These are phyloP conservation scores for Ostrea denselamellosa DNA, from an alignment of 1,140 invertebrate genomes.

Conservation along the genomic window DNA sequence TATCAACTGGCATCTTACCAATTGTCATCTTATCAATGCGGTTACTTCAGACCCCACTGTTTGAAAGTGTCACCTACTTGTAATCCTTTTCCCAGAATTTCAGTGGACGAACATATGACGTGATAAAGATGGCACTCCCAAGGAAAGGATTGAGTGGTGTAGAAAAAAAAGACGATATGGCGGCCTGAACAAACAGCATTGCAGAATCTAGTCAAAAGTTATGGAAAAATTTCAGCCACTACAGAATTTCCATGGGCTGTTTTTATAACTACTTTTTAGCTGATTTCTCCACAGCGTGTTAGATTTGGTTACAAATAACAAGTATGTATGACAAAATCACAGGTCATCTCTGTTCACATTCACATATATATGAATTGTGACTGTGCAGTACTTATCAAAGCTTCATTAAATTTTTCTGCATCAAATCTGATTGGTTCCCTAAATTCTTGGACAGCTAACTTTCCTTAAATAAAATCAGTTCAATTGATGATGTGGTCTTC, in stretches of 20 bases:
- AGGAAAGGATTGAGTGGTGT: constrained; percentile 83
- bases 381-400: too few species aligned
- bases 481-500: too few species aligned
- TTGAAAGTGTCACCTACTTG: constrained; percentile 82
- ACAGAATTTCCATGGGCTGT: background rate
- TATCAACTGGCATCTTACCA: background rate
- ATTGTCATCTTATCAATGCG: background rate
- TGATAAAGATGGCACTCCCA: constrained; percentile 96
- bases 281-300: too few species aligned
- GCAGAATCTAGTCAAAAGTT: constrained; percentile 86
- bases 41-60: background rate
- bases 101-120: constrained; percentile 97
- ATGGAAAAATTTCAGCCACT: background rate
- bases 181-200: constrained; percentile 97
- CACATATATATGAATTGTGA: too few species aligned
- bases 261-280: too few species aligned
- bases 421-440: too few species aligned
- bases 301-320: too few species aligned
- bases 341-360: too few species aligned
- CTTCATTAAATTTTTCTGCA: too few species aligned
- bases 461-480: too few species aligned
- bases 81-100: constrained; percentile 99
- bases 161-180: constrained; percentile 93
- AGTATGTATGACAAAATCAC: too few species aligned
- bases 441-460: too few species aligned